Evolutionary conservation across 2,888 invertebrate species (phyloP).

Genomic region (Acleris cristana): DNA sequence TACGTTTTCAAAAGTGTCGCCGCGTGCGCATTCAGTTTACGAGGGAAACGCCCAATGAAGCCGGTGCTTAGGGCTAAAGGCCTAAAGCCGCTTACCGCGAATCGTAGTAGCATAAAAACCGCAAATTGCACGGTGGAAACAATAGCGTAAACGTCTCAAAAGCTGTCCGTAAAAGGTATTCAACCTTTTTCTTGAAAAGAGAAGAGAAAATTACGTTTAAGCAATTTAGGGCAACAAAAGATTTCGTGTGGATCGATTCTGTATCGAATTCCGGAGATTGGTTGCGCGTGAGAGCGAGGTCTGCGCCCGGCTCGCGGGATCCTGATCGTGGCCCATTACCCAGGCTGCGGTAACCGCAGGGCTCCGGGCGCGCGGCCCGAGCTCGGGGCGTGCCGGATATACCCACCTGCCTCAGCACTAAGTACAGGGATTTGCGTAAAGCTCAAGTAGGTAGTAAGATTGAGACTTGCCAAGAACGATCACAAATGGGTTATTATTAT

Average conservation of each 20-base stretch:
- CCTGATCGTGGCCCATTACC: slow-evolving; percentile 60
- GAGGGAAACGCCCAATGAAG: slow-evolving; percentile 13
- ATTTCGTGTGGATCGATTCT: slow-evolving; percentile 29
- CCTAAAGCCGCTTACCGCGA: slow-evolving; percentile 8
- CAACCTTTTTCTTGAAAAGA: slow-evolving; percentile 13
- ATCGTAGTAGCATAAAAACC: neutral
- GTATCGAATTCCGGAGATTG: slow-evolving; percentile 37
- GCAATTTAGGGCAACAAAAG: slow-evolving; percentile 34
- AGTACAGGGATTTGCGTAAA: no score
- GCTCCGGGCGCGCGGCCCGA: slow-evolving; percentile 11
- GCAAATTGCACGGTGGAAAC: slow-evolving; percentile 20
- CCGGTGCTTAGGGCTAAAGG: slow-evolving; percentile 9
- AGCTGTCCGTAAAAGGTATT: slow-evolving; percentile 1
- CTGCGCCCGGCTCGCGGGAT: slow-evolving; percentile 50
- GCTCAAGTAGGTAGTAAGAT: no score
- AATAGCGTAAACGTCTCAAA: slow-evolving; percentile 5
- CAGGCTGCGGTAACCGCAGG: slow-evolving; percentile 13
- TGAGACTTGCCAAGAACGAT: no score
- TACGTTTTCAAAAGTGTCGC: slow-evolving; percentile 38
- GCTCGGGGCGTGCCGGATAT: no score
- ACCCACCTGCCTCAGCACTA: no score
- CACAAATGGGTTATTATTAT: no score
- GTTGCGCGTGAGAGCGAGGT: slow-evolving; percentile 59
- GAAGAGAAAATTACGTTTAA: slow-evolving; percentile 31
- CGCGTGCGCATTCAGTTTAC: slow-evolving; percentile 36